Evolutionary conservation across 2,888 invertebrate species (phyloP).

Genomic region (Chloromyia formosa): DNA sequence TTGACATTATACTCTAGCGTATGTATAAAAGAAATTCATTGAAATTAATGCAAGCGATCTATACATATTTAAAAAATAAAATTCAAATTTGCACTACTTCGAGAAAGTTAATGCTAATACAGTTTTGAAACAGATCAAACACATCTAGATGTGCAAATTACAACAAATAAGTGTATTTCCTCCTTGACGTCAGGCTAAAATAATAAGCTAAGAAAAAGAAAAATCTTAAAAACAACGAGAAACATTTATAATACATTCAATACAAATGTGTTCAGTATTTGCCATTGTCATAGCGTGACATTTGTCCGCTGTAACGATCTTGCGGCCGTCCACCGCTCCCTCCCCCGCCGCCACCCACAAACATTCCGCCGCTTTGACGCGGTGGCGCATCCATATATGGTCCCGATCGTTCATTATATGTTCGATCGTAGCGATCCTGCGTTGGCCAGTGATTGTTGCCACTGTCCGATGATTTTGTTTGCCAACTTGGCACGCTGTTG

Average conservation of each 20-base stretch:
- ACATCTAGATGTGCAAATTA: no score
- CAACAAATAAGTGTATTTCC: no score
- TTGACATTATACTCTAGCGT: background rate
- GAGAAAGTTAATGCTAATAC: no score
- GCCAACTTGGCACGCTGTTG: slow-evolving; percentile 58
- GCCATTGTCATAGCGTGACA: slow-evolving; percentile 60
- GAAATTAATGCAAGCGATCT: no score
- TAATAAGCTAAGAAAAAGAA: no score
- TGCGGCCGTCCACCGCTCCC: slow-evolving; percentile 58
- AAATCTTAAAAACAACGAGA: no score
- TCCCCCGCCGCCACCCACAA: slow-evolving; percentile 14
- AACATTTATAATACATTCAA: no score
- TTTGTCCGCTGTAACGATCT: slow-evolving; percentile 60
- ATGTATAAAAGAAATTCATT: no score
- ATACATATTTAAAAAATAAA: no score
- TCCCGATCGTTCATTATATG: slow-evolving; percentile 62
- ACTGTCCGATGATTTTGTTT: slow-evolving; percentile 57
- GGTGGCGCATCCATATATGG: slow-evolving; percentile 56
- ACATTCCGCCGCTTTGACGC: slow-evolving; percentile 45
- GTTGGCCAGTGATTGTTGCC: slow-evolving; percentile 59
- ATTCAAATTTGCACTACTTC: no score
- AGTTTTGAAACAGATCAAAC: no score
- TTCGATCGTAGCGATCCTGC: slow-evolving; percentile 63
- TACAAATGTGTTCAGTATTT: slow-evolving; percentile 22
- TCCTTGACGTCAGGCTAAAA: no score